phyloP scores from a whole-genome alignment of 2,797 vertebrate species.

The Coreius guichenoti region DNA sequence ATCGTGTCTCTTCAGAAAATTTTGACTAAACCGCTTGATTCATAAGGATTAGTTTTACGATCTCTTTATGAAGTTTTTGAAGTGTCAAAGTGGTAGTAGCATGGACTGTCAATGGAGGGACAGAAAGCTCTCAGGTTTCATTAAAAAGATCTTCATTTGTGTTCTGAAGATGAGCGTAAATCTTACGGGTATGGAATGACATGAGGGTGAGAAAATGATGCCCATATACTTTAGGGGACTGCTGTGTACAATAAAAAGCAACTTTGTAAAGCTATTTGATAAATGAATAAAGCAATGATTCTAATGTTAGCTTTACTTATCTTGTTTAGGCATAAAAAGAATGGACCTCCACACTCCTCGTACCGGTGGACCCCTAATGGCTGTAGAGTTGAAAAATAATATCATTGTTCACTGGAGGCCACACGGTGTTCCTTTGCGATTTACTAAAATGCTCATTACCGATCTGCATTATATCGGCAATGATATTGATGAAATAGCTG shows the following conservation, averaged over 20 bases:
- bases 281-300: not conserved
- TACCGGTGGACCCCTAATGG: not conserved
- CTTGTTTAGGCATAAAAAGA: not conserved
- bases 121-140: too few species aligned
- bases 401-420: constrained; percentile 7
- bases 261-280: not conserved
- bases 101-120: too few species aligned
- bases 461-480: not conserved
- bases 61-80: too few species aligned
- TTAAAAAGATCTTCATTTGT: too few species aligned
- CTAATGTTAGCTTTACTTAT: not conserved
- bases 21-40: too few species aligned
- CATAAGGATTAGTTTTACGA: too few species aligned
- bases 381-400: not conserved
- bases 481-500: constrained; percentile 12
- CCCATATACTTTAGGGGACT: not conserved
- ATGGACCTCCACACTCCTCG: constrained; percentile 20
- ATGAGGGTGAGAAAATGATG: too few species aligned
- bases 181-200: too few species aligned
- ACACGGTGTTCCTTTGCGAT: not conserved
- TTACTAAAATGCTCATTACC: not conserved
- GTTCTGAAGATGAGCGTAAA: too few species aligned
- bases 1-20: too few species aligned
- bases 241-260: not conserved
- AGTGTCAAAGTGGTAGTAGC: too few species aligned